Conservation (phyloP, 2,888 invertebrate genomes). For the Yponomeuta cagnagella region DNA sequence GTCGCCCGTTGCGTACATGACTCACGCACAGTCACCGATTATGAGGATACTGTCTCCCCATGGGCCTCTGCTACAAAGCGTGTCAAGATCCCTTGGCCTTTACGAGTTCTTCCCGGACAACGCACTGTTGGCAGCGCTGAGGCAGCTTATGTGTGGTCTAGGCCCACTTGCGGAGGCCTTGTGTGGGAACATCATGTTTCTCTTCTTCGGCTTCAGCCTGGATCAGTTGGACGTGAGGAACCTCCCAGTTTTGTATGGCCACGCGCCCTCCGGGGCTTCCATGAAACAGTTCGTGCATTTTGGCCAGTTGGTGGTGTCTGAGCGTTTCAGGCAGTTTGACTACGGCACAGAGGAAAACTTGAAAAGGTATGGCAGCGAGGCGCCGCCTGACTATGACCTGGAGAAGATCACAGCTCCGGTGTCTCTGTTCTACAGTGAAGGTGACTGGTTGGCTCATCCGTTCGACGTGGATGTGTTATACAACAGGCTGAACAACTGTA, state of each 20-base stretch:
- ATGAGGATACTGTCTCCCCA: slow-evolving; percentile 42
- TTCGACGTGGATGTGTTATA: slow-evolving; percentile 73
- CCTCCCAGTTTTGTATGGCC: slow-evolving; percentile 70
- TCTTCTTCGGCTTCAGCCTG: slow-evolving; percentile 75
- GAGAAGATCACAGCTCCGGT: slow-evolving; percentile 44
- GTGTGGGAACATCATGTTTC: slow-evolving; percentile 77
- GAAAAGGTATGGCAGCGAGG: slow-evolving; percentile 45
- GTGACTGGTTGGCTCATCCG: slow-evolving; percentile 79
- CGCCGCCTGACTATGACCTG: slow-evolving; percentile 47
- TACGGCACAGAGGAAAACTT: slow-evolving; percentile 46
- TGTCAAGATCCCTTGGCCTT: slow-evolving; percentile 57
- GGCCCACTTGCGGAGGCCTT: slow-evolving; percentile 59
- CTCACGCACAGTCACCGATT: slow-evolving; percentile 48
- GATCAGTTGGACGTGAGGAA: slow-evolving; percentile 75
- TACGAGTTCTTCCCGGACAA: slow-evolving; percentile 80
- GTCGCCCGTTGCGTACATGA: slow-evolving; percentile 75
- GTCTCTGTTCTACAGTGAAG: slow-evolving; percentile 53
- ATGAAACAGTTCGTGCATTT: slow-evolving; percentile 71
- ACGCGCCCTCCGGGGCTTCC: slow-evolving; percentile 73
- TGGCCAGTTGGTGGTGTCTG: slow-evolving; percentile 58
- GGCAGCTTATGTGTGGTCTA: slow-evolving; percentile 55
- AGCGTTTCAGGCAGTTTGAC: slow-evolving; percentile 46
- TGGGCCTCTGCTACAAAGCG: slow-evolving; percentile 32
- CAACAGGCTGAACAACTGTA: slow-evolving; percentile 64
- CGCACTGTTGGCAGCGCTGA: slow-evolving; percentile 59